Percentiles rank a stretch among this genome's conserved stretches.
These are phyloP conservation scores for Neosilurus mollespiculum DNA, from an alignment of 2,797 vertebrate genomes.

Conservation along the genomic window DNA sequence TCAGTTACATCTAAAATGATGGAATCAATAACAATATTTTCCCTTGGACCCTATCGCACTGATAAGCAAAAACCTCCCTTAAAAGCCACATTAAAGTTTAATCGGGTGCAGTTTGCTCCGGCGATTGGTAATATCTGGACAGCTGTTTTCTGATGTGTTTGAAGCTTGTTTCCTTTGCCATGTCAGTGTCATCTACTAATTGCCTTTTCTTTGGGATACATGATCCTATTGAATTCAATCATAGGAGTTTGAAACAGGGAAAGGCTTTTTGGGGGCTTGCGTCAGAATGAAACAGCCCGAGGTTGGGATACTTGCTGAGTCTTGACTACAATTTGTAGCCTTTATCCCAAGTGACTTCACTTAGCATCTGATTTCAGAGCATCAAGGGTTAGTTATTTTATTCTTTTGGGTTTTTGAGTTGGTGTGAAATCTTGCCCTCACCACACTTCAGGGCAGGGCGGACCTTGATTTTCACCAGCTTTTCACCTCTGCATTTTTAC, in stretches of 20 bases:
- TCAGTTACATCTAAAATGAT: slow-evolving; percentile 91
- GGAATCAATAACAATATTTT: slow-evolving; percentile 99
- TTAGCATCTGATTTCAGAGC: slow-evolving; percentile 57
- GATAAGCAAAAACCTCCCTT: slow-evolving; percentile 86
- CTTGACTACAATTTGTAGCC: slow-evolving; percentile 53
- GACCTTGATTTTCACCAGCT: slow-evolving; percentile 34
- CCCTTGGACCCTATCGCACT: slow-evolving; percentile 79
- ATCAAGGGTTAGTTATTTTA: slow-evolving; percentile 52
- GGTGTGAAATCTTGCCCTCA: slow-evolving; percentile 44
- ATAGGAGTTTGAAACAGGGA: slow-evolving; percentile 62
- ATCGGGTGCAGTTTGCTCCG: slow-evolving; percentile 87
- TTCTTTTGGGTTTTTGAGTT: slow-evolving; percentile 50
- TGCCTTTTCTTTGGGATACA: slow-evolving; percentile 66
- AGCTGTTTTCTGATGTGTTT: slow-evolving; percentile 89
- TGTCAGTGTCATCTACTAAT: slow-evolving; percentile 82
- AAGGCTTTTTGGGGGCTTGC: slow-evolving; percentile 59
- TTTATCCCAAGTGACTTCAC: slow-evolving; percentile 49
- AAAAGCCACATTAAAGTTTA: slow-evolving; percentile 92
- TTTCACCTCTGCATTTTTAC: slow-evolving; percentile 50
- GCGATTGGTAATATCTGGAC: slow-evolving; percentile 88
- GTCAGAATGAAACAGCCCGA: slow-evolving; percentile 55
- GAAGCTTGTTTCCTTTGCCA: slow-evolving; percentile 83
- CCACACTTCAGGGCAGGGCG: slow-evolving; percentile 39
- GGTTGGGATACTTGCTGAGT: slow-evolving; percentile 50
- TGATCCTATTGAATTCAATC: slow-evolving; percentile 63